Evolutionary conservation across 1,140 invertebrate species (phyloP).

Genomic region (Subanguina moxae): DNA sequence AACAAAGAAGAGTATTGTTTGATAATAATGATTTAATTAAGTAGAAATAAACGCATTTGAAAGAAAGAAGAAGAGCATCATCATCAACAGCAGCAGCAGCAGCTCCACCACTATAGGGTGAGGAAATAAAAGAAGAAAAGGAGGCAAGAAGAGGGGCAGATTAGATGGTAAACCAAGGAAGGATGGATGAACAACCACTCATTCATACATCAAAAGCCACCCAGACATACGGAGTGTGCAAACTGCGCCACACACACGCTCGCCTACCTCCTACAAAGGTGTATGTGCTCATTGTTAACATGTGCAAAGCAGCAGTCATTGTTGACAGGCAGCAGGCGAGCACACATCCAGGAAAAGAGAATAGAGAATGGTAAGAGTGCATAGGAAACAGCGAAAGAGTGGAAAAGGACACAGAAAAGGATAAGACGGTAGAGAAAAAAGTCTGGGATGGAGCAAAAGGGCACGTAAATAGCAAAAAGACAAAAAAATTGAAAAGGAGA

Average conservation of each 20-base stretch:
- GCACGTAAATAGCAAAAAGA: too few species aligned
- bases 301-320: too few species aligned
- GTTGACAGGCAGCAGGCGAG: too few species aligned
- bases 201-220: too few species aligned
- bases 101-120: neutral
- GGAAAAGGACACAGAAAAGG: neutral
- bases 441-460: too few species aligned
- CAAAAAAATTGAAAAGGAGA: too few species aligned
- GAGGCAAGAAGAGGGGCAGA: slow-evolving; percentile 1
- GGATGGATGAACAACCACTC: neutral
- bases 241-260: too few species aligned
- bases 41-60: slow-evolving; percentile 14
- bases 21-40: slow-evolving; percentile 17
- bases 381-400: neutral
- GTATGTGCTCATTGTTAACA: too few species aligned
- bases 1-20: neutral
- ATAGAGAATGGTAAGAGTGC: neutral
- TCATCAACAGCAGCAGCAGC: neutral
- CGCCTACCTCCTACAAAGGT: too few species aligned
- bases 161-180: neutral
- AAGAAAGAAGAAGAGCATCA: slow-evolving; percentile 6
- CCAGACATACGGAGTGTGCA: too few species aligned
- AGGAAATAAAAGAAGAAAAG: slow-evolving; percentile 13
- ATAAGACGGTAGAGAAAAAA: too few species aligned
- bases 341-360: neutral